phyloP scores from a whole-genome alignment of 2,797 vertebrate species.

The Acrocephalus scirpaceus region DNA sequence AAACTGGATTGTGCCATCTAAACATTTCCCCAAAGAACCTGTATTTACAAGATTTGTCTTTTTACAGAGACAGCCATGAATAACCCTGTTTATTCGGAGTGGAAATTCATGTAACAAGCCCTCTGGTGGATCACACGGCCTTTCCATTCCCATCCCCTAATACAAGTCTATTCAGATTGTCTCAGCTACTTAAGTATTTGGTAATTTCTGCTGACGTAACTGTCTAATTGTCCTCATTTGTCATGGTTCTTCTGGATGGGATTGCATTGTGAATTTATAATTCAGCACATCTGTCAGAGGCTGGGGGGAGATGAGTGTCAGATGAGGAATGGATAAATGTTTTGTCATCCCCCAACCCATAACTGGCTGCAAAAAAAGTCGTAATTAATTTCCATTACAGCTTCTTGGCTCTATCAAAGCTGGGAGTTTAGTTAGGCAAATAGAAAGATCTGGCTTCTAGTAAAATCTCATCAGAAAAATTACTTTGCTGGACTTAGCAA shows the following conservation, averaged over 20 bases:
- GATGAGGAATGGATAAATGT: neutral
- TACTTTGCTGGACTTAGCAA: neutral
- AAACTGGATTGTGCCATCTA: neutral
- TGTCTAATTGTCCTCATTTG: neutral
- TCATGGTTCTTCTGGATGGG: neutral
- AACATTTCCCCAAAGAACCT: neutral
- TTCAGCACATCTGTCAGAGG: neutral
- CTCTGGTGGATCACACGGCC: neutral
- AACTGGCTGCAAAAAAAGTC: neutral
- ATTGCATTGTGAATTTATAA: neutral
- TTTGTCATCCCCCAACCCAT: neutral
- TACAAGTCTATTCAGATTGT: neutral
- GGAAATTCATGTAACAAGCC: neutral
- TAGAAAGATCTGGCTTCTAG: neutral
- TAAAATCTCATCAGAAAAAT: neutral
- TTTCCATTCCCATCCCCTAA: neutral
- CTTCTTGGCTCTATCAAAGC: neutral
- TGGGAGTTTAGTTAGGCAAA: neutral
- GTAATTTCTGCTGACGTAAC: neutral
- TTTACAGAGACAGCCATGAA: neutral
- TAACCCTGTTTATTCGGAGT: neutral
- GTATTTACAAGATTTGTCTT: neutral
- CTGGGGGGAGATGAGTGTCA: neutral
- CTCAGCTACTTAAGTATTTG: slow-evolving; percentile 2
- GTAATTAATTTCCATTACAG: neutral